Conservation (phyloP, 2,113 vertebrate species). For the Ceyx cyanopectus region DNA sequence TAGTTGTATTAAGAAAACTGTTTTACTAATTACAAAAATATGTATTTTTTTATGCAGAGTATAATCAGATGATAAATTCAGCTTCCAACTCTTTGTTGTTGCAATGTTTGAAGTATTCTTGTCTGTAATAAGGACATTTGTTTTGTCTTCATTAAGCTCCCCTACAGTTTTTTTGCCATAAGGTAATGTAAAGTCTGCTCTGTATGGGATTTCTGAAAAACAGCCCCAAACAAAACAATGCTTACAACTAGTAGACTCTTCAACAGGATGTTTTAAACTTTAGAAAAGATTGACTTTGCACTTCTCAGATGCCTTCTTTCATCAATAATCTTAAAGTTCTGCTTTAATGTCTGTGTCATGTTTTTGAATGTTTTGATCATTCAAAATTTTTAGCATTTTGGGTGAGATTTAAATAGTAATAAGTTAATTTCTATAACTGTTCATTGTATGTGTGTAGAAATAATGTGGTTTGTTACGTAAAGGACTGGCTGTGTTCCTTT, state of each 20-base stretch:
- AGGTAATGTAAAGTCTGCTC: constrained; percentile 5
- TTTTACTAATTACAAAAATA: not conserved
- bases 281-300: constrained; percentile 73
- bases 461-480: not conserved
- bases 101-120: constrained; percentile 66
- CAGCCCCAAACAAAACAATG: constrained; percentile 62
- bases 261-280: constrained; percentile 68
- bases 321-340: constrained; percentile 38
- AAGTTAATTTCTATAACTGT: constrained; percentile 37
- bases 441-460: not conserved
- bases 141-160: constrained; percentile 72
- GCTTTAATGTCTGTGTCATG: not conserved
- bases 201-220: constrained; percentile 71
- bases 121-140: constrained; percentile 50
- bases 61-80: constrained; percentile 38
- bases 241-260: constrained; percentile 70
- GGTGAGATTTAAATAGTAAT: constrained; percentile 44
- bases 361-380: constrained; percentile 58
- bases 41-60: not conserved
- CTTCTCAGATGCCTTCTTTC: constrained; percentile 70
- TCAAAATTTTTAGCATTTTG: constrained; percentile 59
- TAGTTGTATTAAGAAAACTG: not conserved
- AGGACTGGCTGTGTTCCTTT: not conserved
- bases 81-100: constrained; percentile 28
- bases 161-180: constrained; percentile 68